Conservation (phyloP, 2,797 vertebrate genomes). For the Nyctalus aviator region DNA sequence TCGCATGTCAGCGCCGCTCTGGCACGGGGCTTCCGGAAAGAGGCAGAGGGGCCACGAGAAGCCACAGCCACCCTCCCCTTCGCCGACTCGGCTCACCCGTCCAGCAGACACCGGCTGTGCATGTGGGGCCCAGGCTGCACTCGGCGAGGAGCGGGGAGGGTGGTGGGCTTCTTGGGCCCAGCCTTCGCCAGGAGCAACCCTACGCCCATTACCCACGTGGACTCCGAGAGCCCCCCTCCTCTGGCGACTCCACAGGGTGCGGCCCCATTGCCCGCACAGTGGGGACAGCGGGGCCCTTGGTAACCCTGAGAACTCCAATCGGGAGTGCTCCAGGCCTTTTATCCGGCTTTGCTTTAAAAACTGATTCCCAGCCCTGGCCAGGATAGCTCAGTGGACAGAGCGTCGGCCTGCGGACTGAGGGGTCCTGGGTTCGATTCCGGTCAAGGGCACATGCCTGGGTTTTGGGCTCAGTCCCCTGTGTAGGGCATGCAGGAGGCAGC, state of each 20-base stretch:
- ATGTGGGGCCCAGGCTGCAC: not conserved
- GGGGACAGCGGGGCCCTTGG: not conserved
- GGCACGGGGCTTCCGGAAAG: not conserved
- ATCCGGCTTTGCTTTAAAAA: slow-evolving; percentile 47
- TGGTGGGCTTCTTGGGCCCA: not conserved
- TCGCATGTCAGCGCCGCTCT: slow-evolving; percentile 2
- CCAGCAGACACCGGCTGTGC: not conserved
- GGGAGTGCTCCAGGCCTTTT: not conserved
- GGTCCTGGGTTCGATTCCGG: not conserved
- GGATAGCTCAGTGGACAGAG: not conserved
- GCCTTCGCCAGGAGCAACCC: not conserved
- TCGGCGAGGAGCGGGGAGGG: not conserved
- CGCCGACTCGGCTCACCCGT: not conserved
- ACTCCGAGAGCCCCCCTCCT: not conserved
- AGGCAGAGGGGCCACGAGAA: not conserved
- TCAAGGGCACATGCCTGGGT: rapidly evolving
- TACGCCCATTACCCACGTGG: not conserved
- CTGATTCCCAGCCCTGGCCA: not conserved
- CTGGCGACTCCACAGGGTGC: not conserved
- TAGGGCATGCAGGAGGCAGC: too few species aligned
- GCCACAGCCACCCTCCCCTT: not conserved
- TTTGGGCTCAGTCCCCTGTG: not conserved
- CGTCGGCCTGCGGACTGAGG: rapidly evolving
- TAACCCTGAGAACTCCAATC: not conserved
- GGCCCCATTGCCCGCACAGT: too few species aligned